phyloP scores from a whole-genome alignment of 2,888 invertebrate genomes.

The Tortricodes alternella region DNA sequence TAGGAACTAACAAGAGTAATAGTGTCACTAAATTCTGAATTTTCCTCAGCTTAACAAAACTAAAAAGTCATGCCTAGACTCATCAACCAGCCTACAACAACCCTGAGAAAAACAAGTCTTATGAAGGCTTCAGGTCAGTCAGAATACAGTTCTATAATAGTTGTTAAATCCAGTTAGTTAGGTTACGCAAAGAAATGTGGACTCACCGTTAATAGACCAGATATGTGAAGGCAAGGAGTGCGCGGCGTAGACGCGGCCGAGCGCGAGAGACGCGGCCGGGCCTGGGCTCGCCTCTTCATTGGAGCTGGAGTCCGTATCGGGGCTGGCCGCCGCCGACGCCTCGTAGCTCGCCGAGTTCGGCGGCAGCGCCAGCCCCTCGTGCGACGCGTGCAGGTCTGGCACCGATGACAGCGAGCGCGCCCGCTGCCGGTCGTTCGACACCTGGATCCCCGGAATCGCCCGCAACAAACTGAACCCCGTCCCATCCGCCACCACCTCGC shows the following conservation, averaged over 20 bases:
- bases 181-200: too few species aligned
- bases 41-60: too few species aligned
- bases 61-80: too few species aligned
- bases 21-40: too few species aligned
- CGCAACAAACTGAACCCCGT: constrained; percentile 87
- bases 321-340: constrained; percentile 85
- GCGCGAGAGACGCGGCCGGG: constrained; percentile 78
- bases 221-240: constrained; percentile 95
- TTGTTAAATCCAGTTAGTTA: too few species aligned
- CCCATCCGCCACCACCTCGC: constrained; percentile 83
- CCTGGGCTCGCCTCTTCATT: constrained; percentile 84
- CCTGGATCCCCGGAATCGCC: constrained; percentile 87
- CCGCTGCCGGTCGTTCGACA: constrained; percentile 90
- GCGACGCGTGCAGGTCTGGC: constrained; percentile 86
- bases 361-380: constrained; percentile 85
- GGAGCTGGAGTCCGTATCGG: constrained; percentile 86
- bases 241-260: constrained; percentile 92
- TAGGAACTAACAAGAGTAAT: too few species aligned
- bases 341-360: constrained; percentile 85
- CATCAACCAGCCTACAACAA: too few species aligned
- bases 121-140: too few species aligned
- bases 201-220: constrained; percentile 95
- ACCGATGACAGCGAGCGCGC: constrained; percentile 92
- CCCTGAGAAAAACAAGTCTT: too few species aligned
- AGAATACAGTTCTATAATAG: background rate